phyloP scores from a whole-genome alignment of 1,140 invertebrate genomes.

The Apis cerana region DNA sequence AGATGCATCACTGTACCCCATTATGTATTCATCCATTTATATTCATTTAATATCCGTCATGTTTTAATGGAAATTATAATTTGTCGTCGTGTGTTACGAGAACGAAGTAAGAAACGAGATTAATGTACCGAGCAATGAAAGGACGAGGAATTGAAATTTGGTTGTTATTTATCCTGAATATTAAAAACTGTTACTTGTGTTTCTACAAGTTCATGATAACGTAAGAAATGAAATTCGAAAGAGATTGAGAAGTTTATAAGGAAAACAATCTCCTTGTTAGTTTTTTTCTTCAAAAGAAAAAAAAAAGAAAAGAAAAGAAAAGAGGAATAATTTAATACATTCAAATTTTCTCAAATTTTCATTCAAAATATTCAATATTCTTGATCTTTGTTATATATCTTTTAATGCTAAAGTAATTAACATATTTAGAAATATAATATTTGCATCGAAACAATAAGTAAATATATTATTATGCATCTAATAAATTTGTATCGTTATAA shows the following conservation, averaged over 20 bases:
- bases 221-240: too few species aligned
- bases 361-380: too few species aligned
- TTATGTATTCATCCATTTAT: constrained; percentile 15
- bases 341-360: too few species aligned
- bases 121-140: neutral
- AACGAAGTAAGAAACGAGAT: neutral
- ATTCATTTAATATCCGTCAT: neutral
- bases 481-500: neutral
- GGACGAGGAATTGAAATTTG: neutral
- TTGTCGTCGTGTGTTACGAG: neutral
- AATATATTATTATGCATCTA: neutral
- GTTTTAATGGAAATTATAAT: neutral
- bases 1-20: neutral
- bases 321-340: too few species aligned
- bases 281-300: too few species aligned
- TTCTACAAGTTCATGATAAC: neutral
- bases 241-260: too few species aligned
- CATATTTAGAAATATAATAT: neutral
- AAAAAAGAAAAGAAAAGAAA: too few species aligned
- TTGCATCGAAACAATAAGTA: neutral
- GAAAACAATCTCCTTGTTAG: too few species aligned
- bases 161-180: neutral
- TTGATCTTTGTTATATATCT: too few species aligned
- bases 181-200: neutral
- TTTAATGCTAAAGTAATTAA: too few species aligned